These are phyloP conservation scores for Mesocricetus auratus DNA, from an alignment of 2,113 vertebrate genomes.

Conservation along the genomic window DNA sequence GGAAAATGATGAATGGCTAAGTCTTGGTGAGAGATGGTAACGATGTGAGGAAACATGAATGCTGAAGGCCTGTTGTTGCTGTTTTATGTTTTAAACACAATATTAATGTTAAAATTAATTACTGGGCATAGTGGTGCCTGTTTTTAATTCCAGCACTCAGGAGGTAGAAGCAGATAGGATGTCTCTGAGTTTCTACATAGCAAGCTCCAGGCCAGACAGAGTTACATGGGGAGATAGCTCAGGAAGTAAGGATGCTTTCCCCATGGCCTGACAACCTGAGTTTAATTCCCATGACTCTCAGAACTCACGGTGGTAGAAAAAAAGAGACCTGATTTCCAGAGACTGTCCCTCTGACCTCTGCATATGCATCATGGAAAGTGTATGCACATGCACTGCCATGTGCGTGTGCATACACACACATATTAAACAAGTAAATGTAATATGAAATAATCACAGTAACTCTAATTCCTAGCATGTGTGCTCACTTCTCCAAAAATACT, in stretches of 20 bases:
- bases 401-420: background rate
- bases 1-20: background rate
- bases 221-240: background rate
- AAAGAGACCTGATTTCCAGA: background rate
- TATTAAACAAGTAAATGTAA: background rate
- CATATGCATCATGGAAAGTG: background rate
- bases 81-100: background rate
- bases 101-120: background rate
- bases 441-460: background rate
- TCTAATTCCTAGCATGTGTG: background rate
- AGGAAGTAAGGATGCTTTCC: background rate
- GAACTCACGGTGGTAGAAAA: background rate
- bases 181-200: background rate
- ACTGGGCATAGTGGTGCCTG: too few species aligned
- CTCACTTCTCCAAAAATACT: background rate
- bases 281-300: background rate
- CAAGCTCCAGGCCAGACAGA: background rate
- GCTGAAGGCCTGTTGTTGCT: background rate
- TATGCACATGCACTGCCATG: background rate
- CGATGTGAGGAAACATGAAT: background rate
- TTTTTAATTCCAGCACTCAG: background rate
- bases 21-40: background rate
- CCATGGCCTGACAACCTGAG: background rate
- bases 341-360: background rate
- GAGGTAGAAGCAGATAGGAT: background rate